Evolutionary conservation across 2,113 vertebrate species (phyloP).

Genomic region (Lepidiolamprologus cunningtoni): DNA sequence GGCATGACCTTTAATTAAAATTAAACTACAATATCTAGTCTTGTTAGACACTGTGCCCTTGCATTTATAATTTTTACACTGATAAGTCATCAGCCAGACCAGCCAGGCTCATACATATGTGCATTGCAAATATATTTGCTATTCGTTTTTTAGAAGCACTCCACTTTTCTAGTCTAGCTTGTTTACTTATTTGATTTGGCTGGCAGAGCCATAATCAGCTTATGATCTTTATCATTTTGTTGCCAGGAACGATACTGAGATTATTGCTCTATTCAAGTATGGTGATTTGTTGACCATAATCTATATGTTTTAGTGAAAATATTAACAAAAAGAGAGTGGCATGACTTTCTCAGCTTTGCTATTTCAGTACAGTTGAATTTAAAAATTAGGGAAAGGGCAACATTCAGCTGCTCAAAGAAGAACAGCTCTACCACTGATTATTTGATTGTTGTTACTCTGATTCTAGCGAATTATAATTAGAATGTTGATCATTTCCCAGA

Average conservation of each 20-base stretch:
- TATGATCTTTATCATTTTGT: conserved; percentile 41
- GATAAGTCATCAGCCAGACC: background rate
- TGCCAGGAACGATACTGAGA: background rate
- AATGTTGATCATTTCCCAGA: conserved; percentile 60
- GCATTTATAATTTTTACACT: background rate
- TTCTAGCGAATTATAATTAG: conserved; percentile 54
- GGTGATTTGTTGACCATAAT: background rate
- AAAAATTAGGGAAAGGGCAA: background rate
- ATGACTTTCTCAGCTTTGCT: background rate
- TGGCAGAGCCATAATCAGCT: conserved; percentile 32
- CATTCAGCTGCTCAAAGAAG: conserved; percentile 4
- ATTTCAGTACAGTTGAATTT: background rate
- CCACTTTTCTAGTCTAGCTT: background rate
- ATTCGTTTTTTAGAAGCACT: background rate
- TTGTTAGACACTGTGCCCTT: background rate
- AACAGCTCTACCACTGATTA: conserved; percentile 26
- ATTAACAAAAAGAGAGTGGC: background rate
- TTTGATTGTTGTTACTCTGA: conserved; percentile 41
- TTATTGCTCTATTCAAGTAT: background rate
- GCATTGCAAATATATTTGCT: background rate
- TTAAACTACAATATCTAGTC: background rate
- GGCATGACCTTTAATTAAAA: background rate
- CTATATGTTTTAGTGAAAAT: background rate
- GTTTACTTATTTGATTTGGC: conserved; percentile 41
- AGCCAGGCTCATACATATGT: background rate